Evolutionary conservation across 2,888 invertebrate species (phyloP), one percentile per base, ranked within the genome.

Genomic region (Xylota sylvarum): DNA sequence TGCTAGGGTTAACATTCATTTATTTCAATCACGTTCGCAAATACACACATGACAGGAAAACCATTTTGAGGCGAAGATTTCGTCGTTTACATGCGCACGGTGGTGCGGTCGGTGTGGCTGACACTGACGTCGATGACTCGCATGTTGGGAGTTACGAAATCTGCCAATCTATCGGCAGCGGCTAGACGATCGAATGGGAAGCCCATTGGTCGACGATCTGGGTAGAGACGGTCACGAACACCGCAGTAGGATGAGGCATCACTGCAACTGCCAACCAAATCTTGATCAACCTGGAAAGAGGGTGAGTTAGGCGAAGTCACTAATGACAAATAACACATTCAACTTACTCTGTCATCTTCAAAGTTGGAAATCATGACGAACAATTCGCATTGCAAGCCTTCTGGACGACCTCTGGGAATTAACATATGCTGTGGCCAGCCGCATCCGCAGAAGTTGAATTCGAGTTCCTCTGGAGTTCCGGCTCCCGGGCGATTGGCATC

Each of bases 361-460:
- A 94, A 95, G 92, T 96, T 94, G 82, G 96, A 95, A 64, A 96
- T 92, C 96, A 96, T 96, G 23, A 94, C 95, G 91, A 96, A 96
- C 17, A 96, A 92, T 85, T 95, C 94, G 89, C 94, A 94, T 0
- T 93, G 93, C 90, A 94, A 94, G 0, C 96, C 96, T 64, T 93
- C 93, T 0, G 93, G 89, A 2, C 91, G 94, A 0, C 96, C 96
- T 91, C 94, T 95, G 0, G 96, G 95, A 12, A 96, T 89, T 2
- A 96, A 93, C 94, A 96, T 94, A 91, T 96, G 96, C 77, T 96
- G 95, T 0, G 96, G 96, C 96, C 96, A 96, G 76, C 96, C 96
- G 90, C 97, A 97, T 81, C 96, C 96, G 92, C 97, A 97, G 94
- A 96, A 96, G 93, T 96, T 96, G 92, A 95, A 96, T 73, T 92